These are phyloP conservation scores for Sandelia bainsii DNA, from an alignment of 2,797 vertebrate species.

Conservation along the genomic window DNA sequence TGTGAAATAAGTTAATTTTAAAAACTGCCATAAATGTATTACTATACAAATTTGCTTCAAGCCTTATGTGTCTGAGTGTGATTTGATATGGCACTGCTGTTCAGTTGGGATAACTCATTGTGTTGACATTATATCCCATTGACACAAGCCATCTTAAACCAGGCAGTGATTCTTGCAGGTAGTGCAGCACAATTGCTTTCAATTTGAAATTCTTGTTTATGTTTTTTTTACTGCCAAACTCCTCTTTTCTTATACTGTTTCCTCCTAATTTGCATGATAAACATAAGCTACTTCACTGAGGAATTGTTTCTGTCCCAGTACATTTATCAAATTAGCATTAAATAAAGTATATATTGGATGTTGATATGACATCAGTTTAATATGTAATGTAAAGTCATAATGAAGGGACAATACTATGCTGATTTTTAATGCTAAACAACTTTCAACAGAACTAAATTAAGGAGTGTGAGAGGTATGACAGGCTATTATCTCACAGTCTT, in stretches of 20 bases:
- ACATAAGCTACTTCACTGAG: neutral
- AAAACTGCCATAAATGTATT: conserved; percentile 11
- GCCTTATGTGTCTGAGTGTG: neutral
- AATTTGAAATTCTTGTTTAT: neutral
- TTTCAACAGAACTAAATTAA: no score
- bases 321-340: conserved; percentile 7
- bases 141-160: conserved; percentile 5
- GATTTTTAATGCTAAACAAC: neutral
- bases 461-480: no score
- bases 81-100: neutral
- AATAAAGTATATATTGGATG: neutral
- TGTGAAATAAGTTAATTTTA: neutral
- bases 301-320: neutral
- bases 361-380: neutral
- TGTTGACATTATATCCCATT: conserved; percentile 3
- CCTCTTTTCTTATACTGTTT: neutral
- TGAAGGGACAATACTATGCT: neutral
- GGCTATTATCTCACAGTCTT: no score
- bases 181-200: neutral
- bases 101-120: neutral
- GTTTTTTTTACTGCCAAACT: neutral
- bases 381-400: neutral
- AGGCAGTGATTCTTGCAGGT: neutral
- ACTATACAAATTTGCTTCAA: neutral
- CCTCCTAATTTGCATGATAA: neutral